A percentile compares a stretch with the other conserved stretches of the same genome.
Conservation (phyloP, 2,797 vertebrate species). For the Chaetophractus vellerosus region DNA sequence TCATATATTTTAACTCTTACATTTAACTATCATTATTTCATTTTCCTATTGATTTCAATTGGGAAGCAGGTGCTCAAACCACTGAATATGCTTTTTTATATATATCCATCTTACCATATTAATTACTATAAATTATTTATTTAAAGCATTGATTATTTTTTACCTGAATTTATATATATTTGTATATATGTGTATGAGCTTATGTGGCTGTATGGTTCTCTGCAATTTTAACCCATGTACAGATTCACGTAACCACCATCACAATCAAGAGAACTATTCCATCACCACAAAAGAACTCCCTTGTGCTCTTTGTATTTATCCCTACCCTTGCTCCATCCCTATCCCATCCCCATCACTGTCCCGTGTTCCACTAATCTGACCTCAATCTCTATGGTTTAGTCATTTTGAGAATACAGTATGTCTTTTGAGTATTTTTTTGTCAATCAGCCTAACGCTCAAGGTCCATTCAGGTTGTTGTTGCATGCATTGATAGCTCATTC, state of each 20-base stretch:
- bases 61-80: too few species aligned
- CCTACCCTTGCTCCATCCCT: neutral
- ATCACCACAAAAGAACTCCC: slow-evolving; percentile 1
- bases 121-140: too few species aligned
- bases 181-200: neutral
- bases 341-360: neutral
- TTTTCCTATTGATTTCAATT: too few species aligned
- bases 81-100: too few species aligned
- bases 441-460: neutral
- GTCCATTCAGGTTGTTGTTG: neutral
- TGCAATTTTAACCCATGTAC: slow-evolving; percentile 4
- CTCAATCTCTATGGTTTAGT: neutral
- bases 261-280: slow-evolving; percentile 41
- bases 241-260: slow-evolving; percentile 10
- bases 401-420: neutral
- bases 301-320: slow-evolving; percentile 11
- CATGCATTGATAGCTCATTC: neutral
- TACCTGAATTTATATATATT: neutral
- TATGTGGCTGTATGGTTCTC: neutral
- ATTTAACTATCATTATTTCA: too few species aligned
- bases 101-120: too few species aligned
- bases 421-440: neutral
- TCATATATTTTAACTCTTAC: too few species aligned
- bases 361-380: slow-evolving; percentile 11
- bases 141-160: neutral